Evolutionary conservation across 2,888 invertebrate genomes (phyloP), one percentile per base, ranked within the genome.

Genomic region (Aleiodes testaceus): DNA sequence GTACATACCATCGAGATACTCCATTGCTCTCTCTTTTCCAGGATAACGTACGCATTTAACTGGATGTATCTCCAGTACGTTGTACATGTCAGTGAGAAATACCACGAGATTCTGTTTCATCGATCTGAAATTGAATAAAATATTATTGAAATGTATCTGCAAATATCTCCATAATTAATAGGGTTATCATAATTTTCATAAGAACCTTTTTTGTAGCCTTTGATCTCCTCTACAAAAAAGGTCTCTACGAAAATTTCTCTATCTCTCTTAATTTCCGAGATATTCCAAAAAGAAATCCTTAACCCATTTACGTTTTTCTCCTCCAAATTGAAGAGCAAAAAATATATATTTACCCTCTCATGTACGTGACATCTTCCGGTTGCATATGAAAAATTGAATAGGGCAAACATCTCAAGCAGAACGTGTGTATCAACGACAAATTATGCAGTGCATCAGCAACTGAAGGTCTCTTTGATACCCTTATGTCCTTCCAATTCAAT

Each of bases 361-460:
- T 94, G 85, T 97, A 97, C 47, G 97, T 94, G 79, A 98, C 93
- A 88, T 98, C 98, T 88, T 98, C 97, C n/a, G 96, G 95, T 88
- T 94, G 92, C 92, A 98, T 94, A 88, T 97, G 97, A 90, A 97
- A 97, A 86, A 96, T 94, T 83, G 94, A 92, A 86, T 94, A 93
- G 81, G 97, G 96, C 87, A 97, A 91, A 87, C 94, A 92, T 83
- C 92, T 91, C 82, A 91, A 90, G 87, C 97, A 97, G 90, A 98
- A 97, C 85, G 94, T 92, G 87, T 94, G 92, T 75, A 98, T 94
- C 84, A 97, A 90, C 87, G 94, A 92, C 67, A 98, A 92, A 89
- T 98, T 98, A 89, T 97, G 94, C 80, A 97, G 91, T 79, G 96
- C 96, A 89, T 97, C 97, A 78, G 95, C 94, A 73, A 95, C 93